Evolutionary conservation across 2,113 vertebrate species (phyloP), one percentile per base, ranked within the genome.

Genomic region (Odontophorus gujanensis): DNA sequence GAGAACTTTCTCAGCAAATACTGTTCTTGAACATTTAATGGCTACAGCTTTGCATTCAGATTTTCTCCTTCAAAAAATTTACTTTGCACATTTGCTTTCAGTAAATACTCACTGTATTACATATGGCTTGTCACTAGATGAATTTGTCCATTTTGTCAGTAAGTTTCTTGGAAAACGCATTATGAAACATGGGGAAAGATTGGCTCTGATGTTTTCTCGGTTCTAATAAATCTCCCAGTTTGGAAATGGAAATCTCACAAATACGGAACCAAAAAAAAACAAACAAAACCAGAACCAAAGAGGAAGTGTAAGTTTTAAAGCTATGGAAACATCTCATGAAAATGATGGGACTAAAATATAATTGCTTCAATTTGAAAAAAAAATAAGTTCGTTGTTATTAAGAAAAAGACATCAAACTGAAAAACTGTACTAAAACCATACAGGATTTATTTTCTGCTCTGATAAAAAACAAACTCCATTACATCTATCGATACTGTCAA

Each of bases 401-500:
- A 11, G 5, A 51, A 42, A 58, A 38, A 22, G 0, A 3, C 1
- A 73, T 14, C 11, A 21, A n/a, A 4, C 3, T 65, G 21, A 55
- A 55, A 87, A 75, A 36, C 16, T 38, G 47, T 50, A 8, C 30
- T 77, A 63, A 84, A 83, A 30, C 12, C 40, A 40, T 40, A 28
- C 21, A 1, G 5, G 30, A 50, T 36, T 48, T 74, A 61, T 4
- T 45, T 65, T 69, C 57, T 28, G 51, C 25, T 55, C 15, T 21
- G 18, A 61, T 55, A 4, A 67, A 76, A 34, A 9, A 2, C 4
- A 75, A 53, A 43, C 12, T 75, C 13, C 5, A 15, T 38, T 59
- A 9, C 38, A 71, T 61, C 26, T 57, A 43, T 17, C 11, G 57
- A 32, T 62, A 50, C 20, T 67, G 6, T 57, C 34, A 11, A 57